Evolutionary conservation across 1,140 invertebrate species (phyloP), one percentile per base, ranked within the genome.

Genomic region (Zaprionus nigranus): DNA sequence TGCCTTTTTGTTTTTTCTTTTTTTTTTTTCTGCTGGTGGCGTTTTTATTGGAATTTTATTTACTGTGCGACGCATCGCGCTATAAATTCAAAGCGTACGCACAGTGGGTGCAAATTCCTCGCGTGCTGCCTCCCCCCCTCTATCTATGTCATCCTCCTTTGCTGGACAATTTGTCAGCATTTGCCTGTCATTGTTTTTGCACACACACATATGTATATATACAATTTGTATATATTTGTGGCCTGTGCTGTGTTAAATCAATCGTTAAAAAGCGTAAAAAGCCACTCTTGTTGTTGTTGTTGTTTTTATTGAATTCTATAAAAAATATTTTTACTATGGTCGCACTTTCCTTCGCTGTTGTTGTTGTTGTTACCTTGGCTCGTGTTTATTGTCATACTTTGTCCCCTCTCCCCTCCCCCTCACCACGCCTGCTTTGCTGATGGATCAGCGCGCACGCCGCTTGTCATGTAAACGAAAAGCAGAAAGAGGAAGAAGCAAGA

Each of bases 31-130:
- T 34, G 78, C 82, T 78, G 75, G 13, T 87, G 84, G 84, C 84
- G 73, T 87, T 87, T 87, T 87, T 87, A 87, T 87, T 83, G 71
- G 84, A 84, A 88, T 87, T 87, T 87, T 87, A 87, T 87, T 87
- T 87, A 87, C 81, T 88, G 78, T 34, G 56, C 59, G 60, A 12
- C 54, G 57, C 36, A 43, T 58, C 66, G 64, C 75, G 81, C 84
- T 88, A 87, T 87, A 86, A 87, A 88, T 87, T 84, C 58, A 54
- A 34, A 38, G 20, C 30, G 72, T 78, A 79, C 82, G 62, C 79
- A 74, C 79, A 34, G 30, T 82, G 82, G 72, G 66, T 57, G 67
- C 71, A 64, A 73, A 24, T 24, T 62, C 57, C 68, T 22, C 36
- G 15, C 49, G 13, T 43, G 20, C 17, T 9, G 12, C 59, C 66